Percentiles rank a stretch among this genome's conserved stretches.
Conservation (phyloP, 2,797 vertebrate genomes). For the Leptatherina wallacei region DNA sequence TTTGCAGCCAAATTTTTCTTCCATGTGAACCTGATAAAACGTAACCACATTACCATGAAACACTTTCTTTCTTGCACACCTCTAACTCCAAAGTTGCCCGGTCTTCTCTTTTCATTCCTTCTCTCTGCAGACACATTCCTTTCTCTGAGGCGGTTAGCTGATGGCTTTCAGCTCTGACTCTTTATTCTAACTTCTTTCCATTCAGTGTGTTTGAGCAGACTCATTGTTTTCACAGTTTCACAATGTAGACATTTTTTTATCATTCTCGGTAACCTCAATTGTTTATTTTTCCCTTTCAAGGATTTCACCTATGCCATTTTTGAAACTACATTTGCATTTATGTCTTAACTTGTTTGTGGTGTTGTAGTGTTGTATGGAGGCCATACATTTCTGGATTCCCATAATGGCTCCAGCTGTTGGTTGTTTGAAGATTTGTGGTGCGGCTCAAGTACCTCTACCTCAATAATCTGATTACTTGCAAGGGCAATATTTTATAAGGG, state of each 20-base stretch:
- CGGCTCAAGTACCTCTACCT: slow-evolving; percentile 3
- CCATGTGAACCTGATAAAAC: background rate
- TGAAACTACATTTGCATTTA: background rate
- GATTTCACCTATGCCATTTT: background rate
- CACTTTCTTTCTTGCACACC: background rate
- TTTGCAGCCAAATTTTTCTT: background rate
- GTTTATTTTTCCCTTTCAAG: slow-evolving; percentile 4
- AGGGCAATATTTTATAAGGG: slow-evolving; percentile 60
- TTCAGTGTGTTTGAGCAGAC: slow-evolving; percentile 7
- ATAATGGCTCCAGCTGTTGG: slow-evolving; percentile 27
- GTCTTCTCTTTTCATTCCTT: background rate
- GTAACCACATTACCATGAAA: background rate
- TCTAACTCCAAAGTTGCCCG: background rate
- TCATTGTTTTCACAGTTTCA: slow-evolving; percentile 17
- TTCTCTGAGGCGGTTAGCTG: slow-evolving; percentile 13
- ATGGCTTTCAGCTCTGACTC: slow-evolving; percentile 26
- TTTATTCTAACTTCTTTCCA: slow-evolving; percentile 4
- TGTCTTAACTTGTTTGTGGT: background rate
- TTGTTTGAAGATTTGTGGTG: slow-evolving; percentile 13
- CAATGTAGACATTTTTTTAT: background rate
- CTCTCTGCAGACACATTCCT: slow-evolving; percentile 7
- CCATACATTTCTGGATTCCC: background rate
- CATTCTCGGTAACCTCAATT: slow-evolving; percentile 12
- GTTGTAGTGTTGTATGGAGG: background rate
- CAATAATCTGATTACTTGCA: slow-evolving; percentile 47